phyloP scores from a whole-genome alignment of 2,797 vertebrate genomes.

The Benthosema pterotum region DNA sequence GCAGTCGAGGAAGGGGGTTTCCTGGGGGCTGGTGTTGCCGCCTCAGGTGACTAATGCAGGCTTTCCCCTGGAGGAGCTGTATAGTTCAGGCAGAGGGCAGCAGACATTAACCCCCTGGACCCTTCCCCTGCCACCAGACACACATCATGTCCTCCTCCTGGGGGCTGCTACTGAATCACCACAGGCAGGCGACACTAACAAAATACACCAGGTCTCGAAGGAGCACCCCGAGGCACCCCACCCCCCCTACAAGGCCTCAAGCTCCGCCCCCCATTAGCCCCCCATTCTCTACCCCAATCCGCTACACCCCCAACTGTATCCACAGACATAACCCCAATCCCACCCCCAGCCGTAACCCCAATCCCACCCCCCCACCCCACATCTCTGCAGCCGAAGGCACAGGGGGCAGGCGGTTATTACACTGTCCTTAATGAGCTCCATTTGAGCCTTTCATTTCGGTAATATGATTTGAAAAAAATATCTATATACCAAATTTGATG shows the following conservation, averaged over 20 bases:
- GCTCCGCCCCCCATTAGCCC: constrained; percentile 13
- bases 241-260: constrained; percentile 50
- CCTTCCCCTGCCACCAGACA: constrained; percentile 49
- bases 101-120: constrained; percentile 46
- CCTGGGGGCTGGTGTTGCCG: constrained; percentile 44
- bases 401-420: background rate
- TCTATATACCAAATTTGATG: constrained; percentile 45
- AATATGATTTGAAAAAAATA: constrained; percentile 40
- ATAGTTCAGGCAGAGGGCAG: constrained; percentile 45
- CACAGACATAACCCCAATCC: background rate
- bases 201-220: constrained; percentile 62
- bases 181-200: constrained; percentile 63
- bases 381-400: constrained; percentile 23
- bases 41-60: constrained; percentile 43
- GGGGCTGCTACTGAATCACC: constrained; percentile 57
- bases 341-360: constrained; percentile 21
- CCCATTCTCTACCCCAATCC: background rate
- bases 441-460: constrained; percentile 37
- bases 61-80: constrained; percentile 55
- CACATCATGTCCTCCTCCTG: no score
- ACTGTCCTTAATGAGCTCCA: constrained; percentile 17
- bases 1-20: constrained; percentile 12
- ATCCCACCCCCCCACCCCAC: constrained; percentile 25
- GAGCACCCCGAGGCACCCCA: constrained; percentile 43
- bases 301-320: background rate